Evolutionary conservation across 2,797 vertebrate genomes (phyloP), one percentile per base, ranked within the genome.

Genomic region (Cyclopterus lumpus): DNA sequence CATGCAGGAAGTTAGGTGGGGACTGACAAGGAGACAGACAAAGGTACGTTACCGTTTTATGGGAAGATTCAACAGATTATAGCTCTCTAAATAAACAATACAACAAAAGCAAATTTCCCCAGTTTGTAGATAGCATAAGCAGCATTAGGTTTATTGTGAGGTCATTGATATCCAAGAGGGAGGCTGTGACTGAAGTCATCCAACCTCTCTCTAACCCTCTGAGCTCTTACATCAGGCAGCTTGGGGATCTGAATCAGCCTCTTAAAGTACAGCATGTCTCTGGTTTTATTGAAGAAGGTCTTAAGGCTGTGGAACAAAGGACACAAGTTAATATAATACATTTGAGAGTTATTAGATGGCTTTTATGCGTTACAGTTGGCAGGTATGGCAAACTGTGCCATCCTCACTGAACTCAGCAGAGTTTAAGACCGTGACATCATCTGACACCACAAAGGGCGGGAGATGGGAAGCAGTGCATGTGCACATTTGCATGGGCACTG

Each of bases 261-360:
- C 92, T 99, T 99, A 91, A 99, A 99, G 88, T 96, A 99, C 55
- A 97, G 67, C 98, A 99, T 98, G 89, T 99, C 98, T 0, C 97
- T 95, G 4, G 97, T 95, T 90, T 94, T 95, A 84, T 97, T 97
- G 86, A 99, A 98, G 94, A 99, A 99, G 67, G 90, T 96, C 86
- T 96, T 97, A 54, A 99, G 96, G 91, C 98, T 99, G 86, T 2
- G 54, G 81, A 38, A 75, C 26, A 86, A 66, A 75, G 15, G 38
- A 79, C 62, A 77, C 2, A 60, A 24, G 20, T 64, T n/a, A 32
- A 48, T n/a, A 30, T 8, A 32, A 57, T 2, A 51, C 10, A 15
- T 34, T 49, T 7, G n/a, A 14, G 14, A 38, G n/a, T 58, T 26
- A 26, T 20, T 30, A 20, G 38, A 32, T 34, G 14, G 22, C 26